Evolutionary conservation across 2,113 vertebrate genomes (phyloP), one percentile per base, ranked within the genome.

Genomic region (Esox niger): DNA sequence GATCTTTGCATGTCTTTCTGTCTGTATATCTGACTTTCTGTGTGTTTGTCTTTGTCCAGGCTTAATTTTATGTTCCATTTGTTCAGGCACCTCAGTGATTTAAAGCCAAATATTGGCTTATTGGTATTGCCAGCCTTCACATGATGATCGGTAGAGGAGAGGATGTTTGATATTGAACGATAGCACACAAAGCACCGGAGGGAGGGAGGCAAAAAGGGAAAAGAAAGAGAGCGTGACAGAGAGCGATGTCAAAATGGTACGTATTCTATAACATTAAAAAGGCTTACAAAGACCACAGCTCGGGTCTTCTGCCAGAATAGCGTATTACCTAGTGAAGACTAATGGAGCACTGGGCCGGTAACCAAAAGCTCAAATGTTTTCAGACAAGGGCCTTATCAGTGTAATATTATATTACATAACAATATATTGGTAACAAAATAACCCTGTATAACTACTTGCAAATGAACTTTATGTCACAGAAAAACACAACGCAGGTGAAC

Each of bases 61-160:
- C 38, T 43, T 17, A 1, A 43, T 17, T 15, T 43, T 17, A 17
- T 84, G 82, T 80, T 86, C 81, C 83, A 83, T 86, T 84, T 69
- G 70, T 82, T 80, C 79, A 84, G 85, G 84, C 87, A 74, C 72
- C 78, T 72, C 78, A 79, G 77, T 82, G 81, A 87, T 88, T 83
- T 86, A 57, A 9, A 70, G 79, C 87, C 78, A 82, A 82, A 82
- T 43, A 84, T 74, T 83, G 76, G 74, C n/a, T n/a, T 78, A 79
- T 82, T 84, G 83, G 81, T 15, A 43, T 15, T 83, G 80, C 78
- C 79, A 83, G 80, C 82, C 83, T 81, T 80, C 67, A 66, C 79
- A 85, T 73, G 78, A 81, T 83, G 85, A 87, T 79, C 68, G 73
- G 79, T 75, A 57, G 71, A 80, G 76, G 69, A 64, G 72, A 64